Percentiles rank a stretch among this genome's conserved stretches.
Evolutionary conservation across 2,888 invertebrate species (phyloP).

Genomic region (Mesorhabditis spiculigera): DNA sequence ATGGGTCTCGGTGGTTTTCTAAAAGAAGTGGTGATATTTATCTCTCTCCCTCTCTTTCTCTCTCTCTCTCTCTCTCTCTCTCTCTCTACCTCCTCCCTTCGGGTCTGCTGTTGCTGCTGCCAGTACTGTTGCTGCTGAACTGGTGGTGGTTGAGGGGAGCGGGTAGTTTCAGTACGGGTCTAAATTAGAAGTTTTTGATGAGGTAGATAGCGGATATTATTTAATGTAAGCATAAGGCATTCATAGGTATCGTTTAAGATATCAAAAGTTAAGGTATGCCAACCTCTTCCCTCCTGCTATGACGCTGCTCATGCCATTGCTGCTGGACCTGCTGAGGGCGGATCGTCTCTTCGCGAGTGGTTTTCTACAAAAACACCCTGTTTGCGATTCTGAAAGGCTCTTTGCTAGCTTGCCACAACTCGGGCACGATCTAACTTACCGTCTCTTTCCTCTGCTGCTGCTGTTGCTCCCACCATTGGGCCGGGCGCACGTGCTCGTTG

Average conservation of each 20-base stretch:
- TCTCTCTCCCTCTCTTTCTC: no score
- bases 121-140: background rate
- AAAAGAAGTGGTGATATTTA: no score
- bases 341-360: background rate
- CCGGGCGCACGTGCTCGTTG: background rate
- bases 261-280: no score
- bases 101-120: background rate
- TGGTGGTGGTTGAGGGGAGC: background rate
- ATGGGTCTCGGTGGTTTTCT: no score
- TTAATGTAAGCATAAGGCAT: no score
- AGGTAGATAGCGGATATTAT: background rate
- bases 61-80: no score
- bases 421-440: background rate
- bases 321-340: background rate
- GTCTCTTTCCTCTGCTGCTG: constrained; percentile 1
- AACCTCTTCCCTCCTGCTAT: background rate
- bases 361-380: no score
- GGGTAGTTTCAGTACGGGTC: background rate
- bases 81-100: background rate
- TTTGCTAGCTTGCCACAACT: background rate
- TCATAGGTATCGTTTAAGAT: no score
- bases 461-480: constrained; percentile 2
- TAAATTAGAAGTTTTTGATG: background rate
- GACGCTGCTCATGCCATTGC: background rate
- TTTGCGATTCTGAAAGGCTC: background rate